Evolutionary conservation across 2,888 invertebrate genomes (phyloP), one percentile per base, ranked within the genome.

Genomic region (Drosophila incognita): DNA sequence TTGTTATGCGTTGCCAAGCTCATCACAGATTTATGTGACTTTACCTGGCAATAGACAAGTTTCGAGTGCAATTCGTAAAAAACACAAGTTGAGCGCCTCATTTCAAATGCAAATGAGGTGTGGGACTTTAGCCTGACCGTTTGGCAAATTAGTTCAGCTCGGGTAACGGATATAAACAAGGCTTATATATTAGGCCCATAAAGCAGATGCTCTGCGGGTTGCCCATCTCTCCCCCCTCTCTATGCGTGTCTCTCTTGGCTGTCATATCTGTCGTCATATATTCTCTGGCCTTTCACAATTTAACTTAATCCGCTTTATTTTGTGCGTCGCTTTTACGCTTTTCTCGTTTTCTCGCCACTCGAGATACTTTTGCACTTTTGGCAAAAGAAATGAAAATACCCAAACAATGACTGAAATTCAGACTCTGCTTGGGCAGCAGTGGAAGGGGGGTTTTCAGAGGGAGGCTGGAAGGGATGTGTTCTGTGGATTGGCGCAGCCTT

Each of bases 31-130:
- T 66, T 65, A 66, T 80, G 69, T 51, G 62, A 76, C 72, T 69
- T 61, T 36, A 58, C 56, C 68, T 33, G 60, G n/a, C 15, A 57
- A 61, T 67, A 81, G 54, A 64, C 56, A 67, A 74, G 61, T 68
- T 85, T 70, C 65, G 65, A 74, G 68, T 73, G 67, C 57, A 73
- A 42, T 71, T 69, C 69, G 86, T 90, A 75, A 77, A 90, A 89
- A 77, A 79, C 74, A 72, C 82, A 88, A 80, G 75, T 75, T 89
- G 69, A n/a, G 69, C 68, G 58, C 65, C 54, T 87, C 82, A 89
- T 87, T 87, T 89, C 66, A 87, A 90, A 87, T 87, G 86, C 86
- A 90, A 90, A 90, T 87, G 83, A 75, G 58, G 51, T 60, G 57
- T 29, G 59, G 38, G 40, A 57, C 11, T 53, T 15, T 36, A 48